Base-by-base conservation (phyloP, 2,888 invertebrate genomes). In the Escarpia spicata region DNA sequence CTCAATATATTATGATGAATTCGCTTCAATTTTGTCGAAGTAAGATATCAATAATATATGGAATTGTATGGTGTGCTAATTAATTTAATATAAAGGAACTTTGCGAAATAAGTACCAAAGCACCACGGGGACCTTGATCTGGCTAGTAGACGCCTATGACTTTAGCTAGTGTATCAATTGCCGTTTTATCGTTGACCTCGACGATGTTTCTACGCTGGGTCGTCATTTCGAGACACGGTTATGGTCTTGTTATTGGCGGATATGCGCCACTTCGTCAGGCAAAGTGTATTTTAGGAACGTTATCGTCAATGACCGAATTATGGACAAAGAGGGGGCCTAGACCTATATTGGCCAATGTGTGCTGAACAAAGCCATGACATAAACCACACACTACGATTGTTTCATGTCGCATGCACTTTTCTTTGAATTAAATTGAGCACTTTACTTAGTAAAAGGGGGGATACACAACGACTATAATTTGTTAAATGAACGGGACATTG, bases 241-340 rank as follows among this genome's bases (percentile, higher is more conserved):
- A 75, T 75, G 75, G 75, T 75, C 75, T 75, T 75, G 75, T 75
- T 75, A 75, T 75, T 75, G n/a, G 26, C 75, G 75, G 19, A 19
- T 75, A 75, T 75, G 75, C 75, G 75, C 75, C 75, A 26, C 19
- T 19, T 75, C 75, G 75, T 75, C n/a, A 75, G 26, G 26, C n/a
- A 26, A 75, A 75, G 75, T 75, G 75, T 75, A 75, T 75, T 75
- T 75, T 75, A 75, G 75, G 75, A 75, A 75, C 19, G 75, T 75
- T 75, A 75, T 75, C 75, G 75, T 75, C 75, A 75, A 26, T 75
- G 75, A 75, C 19, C 19, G 75, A 26, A 19, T 75, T 26, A 19
- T 26, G 75, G 75, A 75, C 75, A 75, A 15, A 26, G 26, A 75
- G 3, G 4, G 26, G n/a, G 26, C 9, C n/a, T 75, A 75, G 75